Evolutionary conservation across 2,797 vertebrate genomes (phyloP).

Genomic region (Crocidura indochinensis): DNA sequence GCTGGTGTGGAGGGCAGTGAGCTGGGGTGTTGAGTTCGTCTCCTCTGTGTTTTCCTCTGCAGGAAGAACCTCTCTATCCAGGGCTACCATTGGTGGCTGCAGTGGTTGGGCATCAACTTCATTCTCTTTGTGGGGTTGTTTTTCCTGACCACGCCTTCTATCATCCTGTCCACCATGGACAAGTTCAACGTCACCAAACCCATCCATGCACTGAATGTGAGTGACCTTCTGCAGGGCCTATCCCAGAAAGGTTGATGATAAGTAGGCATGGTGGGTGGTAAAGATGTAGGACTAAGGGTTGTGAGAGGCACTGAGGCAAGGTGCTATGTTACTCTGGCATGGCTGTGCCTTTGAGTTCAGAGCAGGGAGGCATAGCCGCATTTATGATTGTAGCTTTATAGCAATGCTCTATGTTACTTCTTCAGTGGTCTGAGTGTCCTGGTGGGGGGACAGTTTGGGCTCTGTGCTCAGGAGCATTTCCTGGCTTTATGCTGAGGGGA

Average conservation of each 20-base stretch:
- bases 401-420: neutral
- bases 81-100: constrained; percentile 93
- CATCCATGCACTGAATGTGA: constrained; percentile 95
- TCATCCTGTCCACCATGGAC: constrained; percentile 97
- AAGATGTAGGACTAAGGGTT: too few species aligned
- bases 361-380: neutral
- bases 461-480: too few species aligned
- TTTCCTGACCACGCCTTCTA: constrained; percentile 98
- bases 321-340: fast-evolving
- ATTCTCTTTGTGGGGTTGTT: constrained; percentile 94
- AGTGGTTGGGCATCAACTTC: constrained; percentile 93
- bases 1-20: neutral
- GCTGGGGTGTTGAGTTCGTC: neutral
- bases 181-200: constrained; percentile 97
- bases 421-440: neutral
- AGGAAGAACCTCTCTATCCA: constrained; percentile 96
- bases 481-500: too few species aligned
- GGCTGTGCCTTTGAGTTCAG: neutral
- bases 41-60: constrained; percentile 1
- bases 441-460: too few species aligned
- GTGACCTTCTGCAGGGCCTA: constrained; percentile 67
- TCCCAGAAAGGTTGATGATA: neutral
- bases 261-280: neutral
- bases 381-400: neutral
- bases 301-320: neutral